Conservation (phyloP, 2,888 invertebrate species). For the Conus canariensis region DNA sequence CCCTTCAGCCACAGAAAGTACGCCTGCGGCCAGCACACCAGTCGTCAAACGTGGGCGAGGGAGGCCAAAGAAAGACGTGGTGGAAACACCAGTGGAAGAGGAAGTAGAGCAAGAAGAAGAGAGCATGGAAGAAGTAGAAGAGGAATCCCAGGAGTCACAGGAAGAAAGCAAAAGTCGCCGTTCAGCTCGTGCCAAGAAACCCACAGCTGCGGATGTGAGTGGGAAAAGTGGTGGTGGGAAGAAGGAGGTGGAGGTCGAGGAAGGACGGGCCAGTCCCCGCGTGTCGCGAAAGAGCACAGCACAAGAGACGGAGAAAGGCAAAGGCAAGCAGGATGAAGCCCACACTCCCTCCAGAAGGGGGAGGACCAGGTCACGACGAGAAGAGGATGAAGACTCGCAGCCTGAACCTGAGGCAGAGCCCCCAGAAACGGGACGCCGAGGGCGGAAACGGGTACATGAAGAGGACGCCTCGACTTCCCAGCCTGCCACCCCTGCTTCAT, state of each 20-base stretch:
- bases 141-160: constrained; percentile 40
- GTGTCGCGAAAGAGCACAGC: background rate
- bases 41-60: constrained; percentile 56
- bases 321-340: background rate
- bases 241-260: constrained; percentile 32
- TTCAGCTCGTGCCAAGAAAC: constrained; percentile 33
- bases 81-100: constrained; percentile 46
- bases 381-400: constrained; percentile 35
- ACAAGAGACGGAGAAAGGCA: constrained; percentile 33
- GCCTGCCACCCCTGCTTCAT: constrained; percentile 44
- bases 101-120: constrained; percentile 44
- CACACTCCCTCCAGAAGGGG: constrained; percentile 24
- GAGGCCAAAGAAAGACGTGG: constrained; percentile 50
- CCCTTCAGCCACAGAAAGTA: constrained; percentile 38
- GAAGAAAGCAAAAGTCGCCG: constrained; percentile 38
- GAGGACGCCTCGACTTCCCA: constrained; percentile 29
- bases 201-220: background rate
- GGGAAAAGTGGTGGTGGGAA: constrained; percentile 16
- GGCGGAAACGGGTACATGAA: constrained; percentile 42
- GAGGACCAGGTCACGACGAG: constrained; percentile 31
- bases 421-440: constrained; percentile 50
- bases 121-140: constrained; percentile 37
- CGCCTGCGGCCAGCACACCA: constrained; percentile 42
- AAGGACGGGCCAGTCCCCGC: constrained; percentile 29
- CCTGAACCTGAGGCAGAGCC: constrained; percentile 34